These are phyloP conservation scores for Botrylloides violaceus DNA, from an alignment of 23 tunicate species.

Conservation along the genomic window DNA sequence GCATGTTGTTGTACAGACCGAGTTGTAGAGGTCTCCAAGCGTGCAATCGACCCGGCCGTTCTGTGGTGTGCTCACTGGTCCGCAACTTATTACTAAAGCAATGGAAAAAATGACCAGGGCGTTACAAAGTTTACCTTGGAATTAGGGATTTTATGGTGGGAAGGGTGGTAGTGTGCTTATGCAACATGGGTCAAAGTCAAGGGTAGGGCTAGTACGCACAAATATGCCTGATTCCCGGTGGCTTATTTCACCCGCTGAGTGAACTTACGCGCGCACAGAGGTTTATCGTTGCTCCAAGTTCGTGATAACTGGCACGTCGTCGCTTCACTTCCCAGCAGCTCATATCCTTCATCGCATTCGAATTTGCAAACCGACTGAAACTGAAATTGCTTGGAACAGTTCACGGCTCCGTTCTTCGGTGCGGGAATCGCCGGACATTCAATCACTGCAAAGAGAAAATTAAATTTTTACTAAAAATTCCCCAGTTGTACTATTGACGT, in stretches of 20 bases:
- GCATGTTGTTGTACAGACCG: constrained; percentile 59
- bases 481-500: too few species aligned
- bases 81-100: constrained; percentile 54
- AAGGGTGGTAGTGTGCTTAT: too few species aligned
- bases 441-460: constrained; percentile 17
- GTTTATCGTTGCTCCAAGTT: constrained; percentile 46
- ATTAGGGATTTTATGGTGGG: too few species aligned
- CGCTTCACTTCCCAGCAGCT: constrained; percentile 51
- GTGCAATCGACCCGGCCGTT: constrained; percentile 55
- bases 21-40: constrained; percentile 34
- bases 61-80: constrained; percentile 18
- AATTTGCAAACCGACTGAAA: constrained; percentile 55
- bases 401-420: constrained; percentile 9
- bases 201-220: too few species aligned
- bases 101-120: background rate
- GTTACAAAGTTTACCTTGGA: too few species aligned
- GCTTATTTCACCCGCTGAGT: background rate
- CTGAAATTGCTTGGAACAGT: constrained; percentile 41
- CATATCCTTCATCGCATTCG: constrained; percentile 70
- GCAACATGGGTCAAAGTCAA: too few species aligned
- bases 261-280: constrained; percentile 36
- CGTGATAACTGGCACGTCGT: constrained; percentile 56
- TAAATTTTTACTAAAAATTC: too few species aligned
- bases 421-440: constrained; percentile 13
- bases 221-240: too few species aligned